These are phyloP conservation scores for Clamator glandarius DNA, from an alignment of 2,797 vertebrate species.

Conservation along the genomic window DNA sequence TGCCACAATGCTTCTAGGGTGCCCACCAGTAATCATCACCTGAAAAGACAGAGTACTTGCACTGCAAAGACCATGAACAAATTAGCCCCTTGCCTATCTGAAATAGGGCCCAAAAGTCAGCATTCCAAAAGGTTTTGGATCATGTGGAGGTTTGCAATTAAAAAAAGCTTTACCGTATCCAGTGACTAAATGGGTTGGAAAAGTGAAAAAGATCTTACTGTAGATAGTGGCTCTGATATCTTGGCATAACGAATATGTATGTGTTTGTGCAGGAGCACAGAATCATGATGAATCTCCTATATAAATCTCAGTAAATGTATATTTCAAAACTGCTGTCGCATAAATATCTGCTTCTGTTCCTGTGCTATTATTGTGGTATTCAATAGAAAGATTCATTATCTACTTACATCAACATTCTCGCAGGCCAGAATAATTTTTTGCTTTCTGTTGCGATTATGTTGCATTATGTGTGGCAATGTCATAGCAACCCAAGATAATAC, in stretches of 20 bases:
- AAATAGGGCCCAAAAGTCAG: neutral
- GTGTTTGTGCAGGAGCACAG: neutral
- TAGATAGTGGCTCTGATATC: neutral
- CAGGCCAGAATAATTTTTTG: conserved; percentile 22
- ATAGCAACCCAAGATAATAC: conserved; percentile 46
- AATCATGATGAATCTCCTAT: neutral
- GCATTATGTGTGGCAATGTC: conserved; percentile 35
- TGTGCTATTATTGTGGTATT: neutral
- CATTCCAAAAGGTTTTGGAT: neutral
- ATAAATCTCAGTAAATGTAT: conserved; percentile 21
- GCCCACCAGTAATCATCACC: neutral
- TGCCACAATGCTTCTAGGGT: neutral
- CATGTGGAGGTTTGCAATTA: neutral
- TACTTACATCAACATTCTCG: conserved; percentile 44
- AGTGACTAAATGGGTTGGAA: neutral
- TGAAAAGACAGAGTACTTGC: neutral
- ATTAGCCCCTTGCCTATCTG: neutral
- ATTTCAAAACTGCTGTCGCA: neutral
- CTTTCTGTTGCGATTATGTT: conserved; percentile 35
- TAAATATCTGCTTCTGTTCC: conserved; percentile 20
- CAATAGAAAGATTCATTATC: conserved; percentile 49
- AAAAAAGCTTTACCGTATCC: neutral
- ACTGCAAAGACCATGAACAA: neutral
- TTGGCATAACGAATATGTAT: neutral
- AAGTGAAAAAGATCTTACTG: neutral